A percentile compares a stretch with the other conserved stretches of the same genome.
Evolutionary conservation across 2,797 vertebrate species (phyloP).

Genomic region (Rousettus madagascariensis): DNA sequence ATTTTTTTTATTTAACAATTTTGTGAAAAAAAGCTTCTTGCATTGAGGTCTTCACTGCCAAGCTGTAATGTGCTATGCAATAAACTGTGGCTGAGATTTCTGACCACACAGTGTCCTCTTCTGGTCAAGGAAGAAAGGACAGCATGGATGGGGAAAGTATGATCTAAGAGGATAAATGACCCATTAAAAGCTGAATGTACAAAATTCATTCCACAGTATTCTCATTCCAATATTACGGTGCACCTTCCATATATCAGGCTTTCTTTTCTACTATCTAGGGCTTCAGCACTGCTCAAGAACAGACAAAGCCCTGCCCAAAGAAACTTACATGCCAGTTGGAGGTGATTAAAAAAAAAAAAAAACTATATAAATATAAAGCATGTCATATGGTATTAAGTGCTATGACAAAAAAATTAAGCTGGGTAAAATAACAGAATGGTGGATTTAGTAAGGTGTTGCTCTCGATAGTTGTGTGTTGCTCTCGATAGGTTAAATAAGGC

Average conservation of each 20-base stretch:
- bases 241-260: neutral
- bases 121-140: slow-evolving; percentile 54
- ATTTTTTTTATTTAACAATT: slow-evolving; percentile 14
- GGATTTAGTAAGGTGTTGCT: rapidly evolving
- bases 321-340: neutral
- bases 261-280: neutral
- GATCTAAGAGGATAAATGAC: neutral
- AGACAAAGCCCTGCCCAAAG: neutral
- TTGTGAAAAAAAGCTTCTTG: neutral
- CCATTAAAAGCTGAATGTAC: neutral
- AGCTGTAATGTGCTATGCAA: neutral
- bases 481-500: neutral
- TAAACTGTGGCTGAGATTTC: neutral
- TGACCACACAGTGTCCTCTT: slow-evolving; percentile 39
- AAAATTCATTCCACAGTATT: neutral
- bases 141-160: neutral
- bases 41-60: neutral
- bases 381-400: neutral
- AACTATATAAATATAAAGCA: neutral
- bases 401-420: neutral
- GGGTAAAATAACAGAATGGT: neutral
- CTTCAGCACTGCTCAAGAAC: neutral
- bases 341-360: neutral
- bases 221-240: neutral
- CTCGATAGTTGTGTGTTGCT: neutral